Evolutionary conservation across 2,113 vertebrate species (phyloP).

Genomic region (Ageneiosus marmoratus): DNA sequence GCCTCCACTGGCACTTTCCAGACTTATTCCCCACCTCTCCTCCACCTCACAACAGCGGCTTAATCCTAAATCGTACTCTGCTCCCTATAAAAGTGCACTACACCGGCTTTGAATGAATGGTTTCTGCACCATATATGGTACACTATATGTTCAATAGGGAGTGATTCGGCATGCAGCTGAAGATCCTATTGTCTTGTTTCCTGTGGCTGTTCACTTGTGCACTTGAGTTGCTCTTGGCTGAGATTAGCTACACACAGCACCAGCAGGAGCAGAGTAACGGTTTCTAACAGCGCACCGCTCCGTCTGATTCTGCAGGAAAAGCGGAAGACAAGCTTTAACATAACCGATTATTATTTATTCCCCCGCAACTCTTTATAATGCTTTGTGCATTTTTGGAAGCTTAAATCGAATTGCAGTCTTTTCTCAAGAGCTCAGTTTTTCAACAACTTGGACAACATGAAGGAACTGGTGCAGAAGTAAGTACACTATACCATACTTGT

Average conservation of each 20-base stretch:
- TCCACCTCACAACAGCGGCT: not conserved
- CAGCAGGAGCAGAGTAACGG: not conserved
- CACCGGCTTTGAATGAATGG: not conserved
- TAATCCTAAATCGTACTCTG: not conserved
- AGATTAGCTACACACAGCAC: not conserved
- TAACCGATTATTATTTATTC: not conserved
- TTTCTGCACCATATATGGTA: not conserved
- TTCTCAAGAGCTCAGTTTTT: not conserved
- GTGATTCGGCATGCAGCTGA: not conserved
- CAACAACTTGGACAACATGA: not conserved
- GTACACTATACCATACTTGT: not conserved
- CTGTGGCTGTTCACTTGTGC: slow-evolving; percentile 1
- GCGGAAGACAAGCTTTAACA: not conserved
- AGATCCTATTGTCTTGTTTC: slow-evolving; percentile 5
- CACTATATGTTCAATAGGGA: not conserved
- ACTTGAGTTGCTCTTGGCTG: not conserved
- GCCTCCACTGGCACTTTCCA: not conserved
- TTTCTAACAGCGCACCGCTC: not conserved
- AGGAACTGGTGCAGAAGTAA: not conserved
- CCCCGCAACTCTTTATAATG: not conserved
- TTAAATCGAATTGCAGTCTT: not conserved
- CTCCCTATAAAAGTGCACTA: not conserved
- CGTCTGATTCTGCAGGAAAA: not conserved
- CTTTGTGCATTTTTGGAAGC: not conserved
- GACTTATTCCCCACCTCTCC: not conserved